Conservation (phyloP, 2,888 invertebrate genomes). For the Dicycla oo region DNA sequence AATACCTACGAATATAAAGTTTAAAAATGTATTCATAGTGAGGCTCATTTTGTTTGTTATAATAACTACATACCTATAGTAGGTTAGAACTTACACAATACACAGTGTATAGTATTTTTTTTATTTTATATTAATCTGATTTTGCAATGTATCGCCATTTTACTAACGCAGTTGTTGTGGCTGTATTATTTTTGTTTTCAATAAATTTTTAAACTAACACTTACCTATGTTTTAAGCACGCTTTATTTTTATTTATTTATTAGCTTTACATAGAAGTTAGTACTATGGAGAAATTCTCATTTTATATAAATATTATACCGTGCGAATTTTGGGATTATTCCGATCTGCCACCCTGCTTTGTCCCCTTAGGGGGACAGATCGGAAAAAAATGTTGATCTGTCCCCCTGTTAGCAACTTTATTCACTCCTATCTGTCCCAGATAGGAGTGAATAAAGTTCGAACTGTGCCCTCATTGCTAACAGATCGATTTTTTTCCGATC, state of each 20-base stretch:
- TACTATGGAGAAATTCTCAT: slow-evolving; percentile 66
- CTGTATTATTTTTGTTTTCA: slow-evolving; percentile 57
- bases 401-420: too few species aligned
- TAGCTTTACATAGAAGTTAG: slow-evolving; percentile 65
- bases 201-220: slow-evolving; percentile 67
- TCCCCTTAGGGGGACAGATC: too few species aligned
- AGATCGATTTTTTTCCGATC: too few species aligned
- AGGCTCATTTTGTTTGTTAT: slow-evolving; percentile 47
- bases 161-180: slow-evolving; percentile 67
- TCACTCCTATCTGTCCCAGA: too few species aligned
- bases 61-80: slow-evolving; percentile 48
- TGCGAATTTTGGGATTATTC: too few species aligned
- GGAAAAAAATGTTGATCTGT: too few species aligned
- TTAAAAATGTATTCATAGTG: slow-evolving; percentile 1
- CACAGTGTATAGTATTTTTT: slow-evolving; percentile 49
- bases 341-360: too few species aligned
- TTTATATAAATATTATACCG: slow-evolving; percentile 65
- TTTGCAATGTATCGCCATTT: slow-evolving; percentile 52
- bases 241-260: slow-evolving; percentile 66
- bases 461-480: too few species aligned
- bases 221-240: slow-evolving; percentile 68
- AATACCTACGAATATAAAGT: slow-evolving; percentile 5
- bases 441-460: too few species aligned
- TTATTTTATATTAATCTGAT: slow-evolving; percentile 46
- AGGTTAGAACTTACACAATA: slow-evolving; percentile 36